A percentile compares a stretch with the other conserved stretches of the same genome.
These are phyloP conservation scores for Cremastinae sp. DNA, from an alignment of 2,888 invertebrate genomes.

Conservation along the genomic window DNA sequence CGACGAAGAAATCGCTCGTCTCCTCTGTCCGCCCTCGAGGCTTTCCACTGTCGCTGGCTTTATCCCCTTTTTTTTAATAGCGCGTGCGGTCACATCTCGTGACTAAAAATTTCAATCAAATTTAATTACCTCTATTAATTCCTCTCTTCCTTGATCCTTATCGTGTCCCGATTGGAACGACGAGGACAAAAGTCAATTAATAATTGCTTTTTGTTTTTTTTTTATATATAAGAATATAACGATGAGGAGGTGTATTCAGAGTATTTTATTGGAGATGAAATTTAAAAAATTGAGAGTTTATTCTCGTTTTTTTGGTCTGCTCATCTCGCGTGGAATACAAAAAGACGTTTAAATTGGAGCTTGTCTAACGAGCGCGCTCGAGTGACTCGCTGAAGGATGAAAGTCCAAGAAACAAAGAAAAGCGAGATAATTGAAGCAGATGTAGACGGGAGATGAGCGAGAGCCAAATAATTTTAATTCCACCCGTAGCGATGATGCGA, in stretches of 20 bases:
- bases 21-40: constrained; percentile 10
- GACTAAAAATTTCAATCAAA: constrained; percentile 35
- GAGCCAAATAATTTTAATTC: constrained; percentile 77
- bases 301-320: constrained; percentile 2
- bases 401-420: constrained; percentile 28
- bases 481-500: constrained; percentile 75
- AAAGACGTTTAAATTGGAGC: constrained; percentile 68
- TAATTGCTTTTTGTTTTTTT: no score
- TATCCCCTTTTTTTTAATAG: constrained; percentile 28
- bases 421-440: constrained; percentile 24
- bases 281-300: no score
- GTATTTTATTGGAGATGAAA: no score
- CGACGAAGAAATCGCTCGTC: constrained; percentile 35
- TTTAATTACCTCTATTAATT: constrained; percentile 29
- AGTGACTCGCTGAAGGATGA: constrained; percentile 47
- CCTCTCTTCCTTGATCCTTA: background rate
- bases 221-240: no score
- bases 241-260: no score
- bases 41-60: constrained; percentile 31
- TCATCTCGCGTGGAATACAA: constrained; percentile 16
- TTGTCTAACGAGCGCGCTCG: constrained; percentile 68
- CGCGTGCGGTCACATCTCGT: constrained; percentile 21
- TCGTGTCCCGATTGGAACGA: no score
- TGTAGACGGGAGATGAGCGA: constrained; percentile 49
- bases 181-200: no score